phyloP scores from a whole-genome alignment of 2,888 invertebrate genomes.

The Portevinia maculata region DNA sequence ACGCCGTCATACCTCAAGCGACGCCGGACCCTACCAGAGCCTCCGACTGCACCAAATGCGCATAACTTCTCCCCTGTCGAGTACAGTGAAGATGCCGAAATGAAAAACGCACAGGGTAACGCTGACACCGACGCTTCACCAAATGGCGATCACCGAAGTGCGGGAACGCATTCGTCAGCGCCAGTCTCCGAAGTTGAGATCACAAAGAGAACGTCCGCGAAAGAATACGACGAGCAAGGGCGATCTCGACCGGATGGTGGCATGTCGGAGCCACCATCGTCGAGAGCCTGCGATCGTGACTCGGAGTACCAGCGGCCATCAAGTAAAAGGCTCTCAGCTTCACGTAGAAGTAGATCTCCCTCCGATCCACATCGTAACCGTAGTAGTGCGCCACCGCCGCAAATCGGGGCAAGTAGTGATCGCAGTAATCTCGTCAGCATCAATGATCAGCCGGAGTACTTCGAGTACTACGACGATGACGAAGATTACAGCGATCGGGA shows the following conservation, averaged over 20 bases:
- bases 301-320: slow-evolving; percentile 73
- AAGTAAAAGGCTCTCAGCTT: slow-evolving; percentile 53
- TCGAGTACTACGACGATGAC: slow-evolving; percentile 82
- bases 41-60: slow-evolving; percentile 81
- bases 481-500: slow-evolving; percentile 43
- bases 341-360: slow-evolving; percentile 59
- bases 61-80: slow-evolving; percentile 82
- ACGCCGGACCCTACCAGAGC: slow-evolving; percentile 80
- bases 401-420: slow-evolving; percentile 75
- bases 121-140: slow-evolving; percentile 10
- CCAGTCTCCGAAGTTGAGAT: slow-evolving; percentile 72
- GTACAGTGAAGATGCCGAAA: slow-evolving; percentile 75
- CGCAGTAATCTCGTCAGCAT: slow-evolving; percentile 84
- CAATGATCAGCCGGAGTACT: slow-evolving; percentile 84
- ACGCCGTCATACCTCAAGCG: slow-evolving; percentile 80
- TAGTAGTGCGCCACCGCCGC: slow-evolving; percentile 76
- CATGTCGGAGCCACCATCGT: slow-evolving; percentile 45
- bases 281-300: slow-evolving; percentile 54
- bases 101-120: slow-evolving; percentile 67
- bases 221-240: slow-evolving; percentile 61
- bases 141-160: slow-evolving; percentile 61
- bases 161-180: slow-evolving; percentile 75
- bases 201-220: slow-evolving; percentile 31
- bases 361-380: slow-evolving; percentile 68
- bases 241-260: slow-evolving; percentile 77